Percentiles rank a stretch among this genome's conserved stretches.
phyloP scores from a whole-genome alignment of 2,888 invertebrate species.

The Celastrina argiolus region DNA sequence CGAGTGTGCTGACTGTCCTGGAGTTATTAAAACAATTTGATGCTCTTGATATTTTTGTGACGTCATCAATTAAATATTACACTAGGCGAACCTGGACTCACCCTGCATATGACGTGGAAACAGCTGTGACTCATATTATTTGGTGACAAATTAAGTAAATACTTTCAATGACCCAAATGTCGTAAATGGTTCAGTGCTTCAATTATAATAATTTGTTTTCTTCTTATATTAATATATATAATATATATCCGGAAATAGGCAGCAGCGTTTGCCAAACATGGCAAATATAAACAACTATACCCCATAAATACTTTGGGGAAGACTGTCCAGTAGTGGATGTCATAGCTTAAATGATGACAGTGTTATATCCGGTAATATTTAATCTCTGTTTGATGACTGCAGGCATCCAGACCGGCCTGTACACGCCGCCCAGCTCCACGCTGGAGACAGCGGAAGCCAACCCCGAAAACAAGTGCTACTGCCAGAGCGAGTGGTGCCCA shows the following conservation, averaged over 20 bases:
- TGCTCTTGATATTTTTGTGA: not conserved
- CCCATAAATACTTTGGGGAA: too few species aligned
- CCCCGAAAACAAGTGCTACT: constrained; percentile 86
- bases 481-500: constrained; percentile 83
- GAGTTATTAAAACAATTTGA: not conserved
- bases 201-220: too few species aligned
- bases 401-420: constrained; percentile 85
- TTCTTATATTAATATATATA: too few species aligned
- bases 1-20: not conserved
- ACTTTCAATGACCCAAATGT: too few species aligned
- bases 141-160: not conserved
- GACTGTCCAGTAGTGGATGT: too few species aligned
- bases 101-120: not conserved
- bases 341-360: too few species aligned
- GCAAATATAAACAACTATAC: too few species aligned
- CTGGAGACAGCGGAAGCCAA: constrained; percentile 83
- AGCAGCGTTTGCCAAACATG: too few species aligned
- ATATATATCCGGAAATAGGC: too few species aligned
- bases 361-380: too few species aligned
- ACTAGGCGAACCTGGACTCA: not conserved
- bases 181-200: too few species aligned
- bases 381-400: constrained; percentile 28
- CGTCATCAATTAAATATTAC: not conserved
- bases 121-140: not conserved
- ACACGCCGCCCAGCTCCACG: constrained; percentile 83